Evolutionary conservation across 2,113 vertebrate genomes (phyloP).

Genomic region (Ursus arctos): DNA sequence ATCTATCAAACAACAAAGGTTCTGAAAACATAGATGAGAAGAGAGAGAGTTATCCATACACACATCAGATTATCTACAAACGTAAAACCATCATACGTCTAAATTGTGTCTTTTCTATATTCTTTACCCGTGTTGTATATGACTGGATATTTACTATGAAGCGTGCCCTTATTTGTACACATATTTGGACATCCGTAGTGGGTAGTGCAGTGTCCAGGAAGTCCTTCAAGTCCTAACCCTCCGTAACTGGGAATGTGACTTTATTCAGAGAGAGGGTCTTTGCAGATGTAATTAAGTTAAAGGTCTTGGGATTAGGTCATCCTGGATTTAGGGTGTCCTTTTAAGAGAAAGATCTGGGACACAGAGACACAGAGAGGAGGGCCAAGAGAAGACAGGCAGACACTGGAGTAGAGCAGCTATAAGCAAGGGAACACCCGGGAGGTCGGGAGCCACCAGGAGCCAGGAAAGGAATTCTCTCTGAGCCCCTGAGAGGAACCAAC

Average conservation of each 20-base stretch:
- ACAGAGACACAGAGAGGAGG: neutral
- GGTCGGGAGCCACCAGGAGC: neutral
- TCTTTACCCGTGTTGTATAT: neutral
- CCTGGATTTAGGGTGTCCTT: neutral
- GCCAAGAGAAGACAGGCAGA: neutral
- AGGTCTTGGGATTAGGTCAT: neutral
- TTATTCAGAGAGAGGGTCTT: neutral
- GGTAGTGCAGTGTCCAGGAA: neutral
- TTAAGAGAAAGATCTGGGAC: neutral
- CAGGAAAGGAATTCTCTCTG: neutral
- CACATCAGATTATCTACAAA: neutral
- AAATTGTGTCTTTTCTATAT: neutral
- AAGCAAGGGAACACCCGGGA: neutral
- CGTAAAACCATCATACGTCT: neutral
- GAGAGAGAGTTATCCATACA: neutral
- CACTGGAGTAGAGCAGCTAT: rapidly evolving
- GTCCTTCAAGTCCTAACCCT: neutral
- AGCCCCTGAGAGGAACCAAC: neutral
- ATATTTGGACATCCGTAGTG: neutral
- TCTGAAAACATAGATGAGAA: neutral
- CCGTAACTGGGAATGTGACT: neutral
- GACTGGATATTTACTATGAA: neutral
- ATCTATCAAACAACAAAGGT: neutral
- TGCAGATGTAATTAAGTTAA: neutral
- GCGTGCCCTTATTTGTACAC: neutral